Percentiles rank a stretch among this genome's conserved stretches.
Conservation (phyloP, 2,797 vertebrate genomes). For the Picus viridis region DNA sequence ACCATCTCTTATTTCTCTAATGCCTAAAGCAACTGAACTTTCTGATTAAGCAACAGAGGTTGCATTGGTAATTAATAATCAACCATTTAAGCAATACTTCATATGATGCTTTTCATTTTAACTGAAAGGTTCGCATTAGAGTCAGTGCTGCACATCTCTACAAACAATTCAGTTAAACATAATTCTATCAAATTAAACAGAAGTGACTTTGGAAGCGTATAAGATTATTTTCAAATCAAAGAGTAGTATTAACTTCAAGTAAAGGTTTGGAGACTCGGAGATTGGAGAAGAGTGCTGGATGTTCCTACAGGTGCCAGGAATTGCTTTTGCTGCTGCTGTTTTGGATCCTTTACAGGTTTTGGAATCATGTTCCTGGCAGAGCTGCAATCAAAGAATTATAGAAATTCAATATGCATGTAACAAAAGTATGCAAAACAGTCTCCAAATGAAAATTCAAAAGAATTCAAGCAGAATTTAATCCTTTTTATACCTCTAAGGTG, state of each 20-base stretch:
- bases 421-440: conserved; percentile 40
- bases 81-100: not conserved
- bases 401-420: conserved; percentile 15
- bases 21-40: not conserved
- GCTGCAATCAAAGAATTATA: conserved; percentile 36
- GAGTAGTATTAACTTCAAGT: conserved; percentile 5
- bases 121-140: not conserved
- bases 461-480: conserved; percentile 29
- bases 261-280: not conserved
- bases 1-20: not conserved
- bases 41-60: not conserved
- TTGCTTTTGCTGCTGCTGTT: not conserved
- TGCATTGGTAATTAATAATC: not conserved
- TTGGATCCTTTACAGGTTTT: conserved; percentile 31
- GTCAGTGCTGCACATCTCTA: not conserved
- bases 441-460: conserved; percentile 20
- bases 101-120: not conserved
- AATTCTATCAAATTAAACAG: not conserved
- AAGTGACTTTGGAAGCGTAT: not conserved
- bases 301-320: not conserved
- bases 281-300: not conserved
- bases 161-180: not conserved
- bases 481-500: conserved; percentile 13
- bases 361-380: conserved; percentile 38
- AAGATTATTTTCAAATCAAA: not conserved